Percentiles rank a stretch among this genome's conserved stretches.
Conservation (phyloP, 2,888 invertebrate species). For the Ectobius pallidus region DNA sequence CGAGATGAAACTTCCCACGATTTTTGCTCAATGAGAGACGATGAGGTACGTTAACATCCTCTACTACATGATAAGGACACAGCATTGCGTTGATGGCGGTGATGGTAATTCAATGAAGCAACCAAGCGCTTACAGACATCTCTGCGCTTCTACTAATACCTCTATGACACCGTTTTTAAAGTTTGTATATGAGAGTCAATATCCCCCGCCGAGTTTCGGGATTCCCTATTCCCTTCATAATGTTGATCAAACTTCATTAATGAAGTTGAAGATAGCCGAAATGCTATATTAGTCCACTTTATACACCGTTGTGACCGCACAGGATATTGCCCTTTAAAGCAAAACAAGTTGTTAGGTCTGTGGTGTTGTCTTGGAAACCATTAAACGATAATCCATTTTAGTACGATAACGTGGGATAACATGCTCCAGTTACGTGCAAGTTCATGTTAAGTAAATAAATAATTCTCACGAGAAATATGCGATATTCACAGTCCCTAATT, state of each 20-base stretch:
- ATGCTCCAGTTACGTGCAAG: no score
- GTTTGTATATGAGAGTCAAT: background rate
- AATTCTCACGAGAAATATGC: no score
- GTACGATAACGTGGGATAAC: no score
- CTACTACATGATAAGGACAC: background rate
- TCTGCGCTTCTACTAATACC: no score
- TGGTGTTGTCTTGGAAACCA: no score
- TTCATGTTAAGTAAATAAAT: no score
- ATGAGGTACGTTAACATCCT: background rate
- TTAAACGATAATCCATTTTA: no score
- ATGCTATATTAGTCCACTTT: background rate
- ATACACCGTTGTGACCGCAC: no score
- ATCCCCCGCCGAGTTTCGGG: background rate
- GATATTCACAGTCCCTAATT: no score
- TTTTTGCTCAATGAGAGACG: background rate
- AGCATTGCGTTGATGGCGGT: background rate
- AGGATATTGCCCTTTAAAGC: no score
- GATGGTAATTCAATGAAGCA: background rate
- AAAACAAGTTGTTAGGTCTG: no score
- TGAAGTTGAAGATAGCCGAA: background rate
- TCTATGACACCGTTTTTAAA: background rate
- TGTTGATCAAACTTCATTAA: background rate
- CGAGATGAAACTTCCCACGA: background rate
- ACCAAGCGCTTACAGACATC: background rate
- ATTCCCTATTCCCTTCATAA: background rate